Evolutionary conservation across 2,888 invertebrate species (phyloP).

Genomic region (Dryocosmus kuriphilus): DNA sequence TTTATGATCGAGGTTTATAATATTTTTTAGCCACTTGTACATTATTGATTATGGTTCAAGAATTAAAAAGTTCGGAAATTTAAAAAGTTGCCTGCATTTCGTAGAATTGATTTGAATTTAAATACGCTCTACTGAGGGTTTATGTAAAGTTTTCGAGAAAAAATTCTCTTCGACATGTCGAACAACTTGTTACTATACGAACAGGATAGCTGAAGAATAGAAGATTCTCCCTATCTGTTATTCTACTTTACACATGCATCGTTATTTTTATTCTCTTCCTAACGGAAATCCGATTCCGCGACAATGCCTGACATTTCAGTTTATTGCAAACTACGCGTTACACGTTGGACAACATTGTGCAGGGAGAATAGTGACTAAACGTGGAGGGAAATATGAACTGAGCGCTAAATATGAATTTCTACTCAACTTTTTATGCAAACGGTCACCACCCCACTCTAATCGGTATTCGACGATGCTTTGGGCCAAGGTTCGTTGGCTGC

Average conservation of each 20-base stretch:
- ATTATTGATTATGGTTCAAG: no score
- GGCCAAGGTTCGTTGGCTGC: conserved; percentile 43
- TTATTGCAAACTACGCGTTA: conserved; percentile 10
- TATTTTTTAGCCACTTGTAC: no score
- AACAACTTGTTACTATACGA: no score
- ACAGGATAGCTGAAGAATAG: not conserved
- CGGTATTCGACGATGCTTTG: conserved; percentile 33
- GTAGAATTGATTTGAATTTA: no score
- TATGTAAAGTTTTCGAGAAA: no score
- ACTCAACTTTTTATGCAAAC: conserved; percentile 34
- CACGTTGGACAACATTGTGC: conserved; percentile 12
- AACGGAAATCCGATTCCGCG: not conserved
- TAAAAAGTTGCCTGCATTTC: no score
- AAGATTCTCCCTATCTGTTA: not conserved
- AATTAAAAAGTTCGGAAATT: no score
- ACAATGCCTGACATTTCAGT: conserved; percentile 23
- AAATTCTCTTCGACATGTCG: no score
- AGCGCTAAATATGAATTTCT: conserved; percentile 29
- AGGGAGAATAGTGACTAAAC: not conserved
- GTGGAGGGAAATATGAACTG: conserved; percentile 19
- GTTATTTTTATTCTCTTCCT: conserved; percentile 5
- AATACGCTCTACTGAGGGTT: no score
- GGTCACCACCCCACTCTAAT: conserved; percentile 1
- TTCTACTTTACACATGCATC: not conserved
- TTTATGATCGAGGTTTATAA: no score